phyloP scores from a whole-genome alignment of 2,113 vertebrate genomes.

The Neotragus moschatus region DNA sequence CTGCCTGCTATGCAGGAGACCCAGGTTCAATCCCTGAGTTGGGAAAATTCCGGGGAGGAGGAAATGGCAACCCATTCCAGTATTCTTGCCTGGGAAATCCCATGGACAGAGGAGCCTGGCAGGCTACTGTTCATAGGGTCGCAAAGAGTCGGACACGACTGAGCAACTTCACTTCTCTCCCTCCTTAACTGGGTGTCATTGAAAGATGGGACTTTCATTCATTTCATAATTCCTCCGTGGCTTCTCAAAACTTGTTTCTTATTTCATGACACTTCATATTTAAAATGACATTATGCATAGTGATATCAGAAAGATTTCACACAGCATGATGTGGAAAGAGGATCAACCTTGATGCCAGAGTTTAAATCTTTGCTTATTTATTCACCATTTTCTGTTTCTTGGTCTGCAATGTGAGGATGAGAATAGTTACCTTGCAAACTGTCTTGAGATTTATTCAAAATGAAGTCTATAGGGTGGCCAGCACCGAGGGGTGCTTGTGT shows the following conservation, averaged over 20 bases:
- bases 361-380: neutral
- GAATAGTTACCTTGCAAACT: neutral
- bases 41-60: neutral
- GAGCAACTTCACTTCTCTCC: neutral
- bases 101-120: neutral
- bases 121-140: neutral
- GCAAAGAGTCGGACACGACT: accelerated
- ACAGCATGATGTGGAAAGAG: neutral
- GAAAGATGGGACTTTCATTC: neutral
- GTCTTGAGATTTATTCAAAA: neutral
- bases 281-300: neutral
- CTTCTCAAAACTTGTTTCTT: neutral
- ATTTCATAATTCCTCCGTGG: neutral
- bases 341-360: neutral
- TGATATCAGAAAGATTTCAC: neutral
- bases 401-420: neutral
- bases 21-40: neutral
- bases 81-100: neutral
- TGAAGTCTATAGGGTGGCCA: neutral
- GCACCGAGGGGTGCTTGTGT: neutral
- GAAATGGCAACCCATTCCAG: neutral
- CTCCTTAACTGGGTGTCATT: neutral
- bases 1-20: neutral
- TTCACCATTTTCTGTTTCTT: neutral
- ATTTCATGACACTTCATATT: neutral